phyloP scores from a whole-genome alignment of 2,797 vertebrate species.

The Australoheros facetus region DNA sequence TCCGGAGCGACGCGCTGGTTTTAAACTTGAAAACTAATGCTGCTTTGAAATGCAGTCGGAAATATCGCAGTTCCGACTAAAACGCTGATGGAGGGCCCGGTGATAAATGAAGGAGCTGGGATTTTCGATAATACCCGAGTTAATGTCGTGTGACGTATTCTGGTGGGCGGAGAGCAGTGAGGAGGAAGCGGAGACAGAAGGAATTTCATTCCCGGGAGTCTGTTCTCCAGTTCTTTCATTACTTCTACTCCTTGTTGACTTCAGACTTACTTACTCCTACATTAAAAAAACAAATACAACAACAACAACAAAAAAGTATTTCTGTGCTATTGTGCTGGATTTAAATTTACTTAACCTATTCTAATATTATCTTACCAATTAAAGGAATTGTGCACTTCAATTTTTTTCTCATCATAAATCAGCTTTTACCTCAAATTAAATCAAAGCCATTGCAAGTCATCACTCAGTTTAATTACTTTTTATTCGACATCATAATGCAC shows the following conservation, averaged over 20 bases:
- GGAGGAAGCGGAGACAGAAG: background rate
- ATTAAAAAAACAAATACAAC: background rate
- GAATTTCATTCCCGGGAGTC: background rate
- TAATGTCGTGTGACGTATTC: constrained; percentile 33
- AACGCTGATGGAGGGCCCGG: background rate
- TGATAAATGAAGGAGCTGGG: constrained; percentile 3
- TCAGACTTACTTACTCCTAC: background rate
- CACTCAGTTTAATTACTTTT: background rate
- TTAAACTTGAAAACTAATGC: constrained; percentile 3
- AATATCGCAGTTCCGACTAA: background rate
- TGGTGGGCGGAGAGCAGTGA: constrained; percentile 40
- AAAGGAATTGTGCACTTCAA: background rate
- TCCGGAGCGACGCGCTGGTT: background rate
- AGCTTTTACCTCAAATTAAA: background rate
- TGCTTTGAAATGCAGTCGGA: constrained; percentile 58
- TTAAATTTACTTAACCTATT: background rate
- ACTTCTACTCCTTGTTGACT: background rate
- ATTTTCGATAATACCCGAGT: constrained; percentile 39
- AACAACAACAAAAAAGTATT: background rate
- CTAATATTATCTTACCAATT: background rate
- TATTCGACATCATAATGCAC: background rate
- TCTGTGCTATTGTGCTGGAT: background rate
- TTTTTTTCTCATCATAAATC: background rate
- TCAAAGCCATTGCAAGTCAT: background rate
- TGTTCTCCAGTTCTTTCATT: background rate